These are phyloP conservation scores for Umimayanthus kanabou DNA, from an alignment of 92 coral and sea anemone species.

Conservation along the genomic window DNA sequence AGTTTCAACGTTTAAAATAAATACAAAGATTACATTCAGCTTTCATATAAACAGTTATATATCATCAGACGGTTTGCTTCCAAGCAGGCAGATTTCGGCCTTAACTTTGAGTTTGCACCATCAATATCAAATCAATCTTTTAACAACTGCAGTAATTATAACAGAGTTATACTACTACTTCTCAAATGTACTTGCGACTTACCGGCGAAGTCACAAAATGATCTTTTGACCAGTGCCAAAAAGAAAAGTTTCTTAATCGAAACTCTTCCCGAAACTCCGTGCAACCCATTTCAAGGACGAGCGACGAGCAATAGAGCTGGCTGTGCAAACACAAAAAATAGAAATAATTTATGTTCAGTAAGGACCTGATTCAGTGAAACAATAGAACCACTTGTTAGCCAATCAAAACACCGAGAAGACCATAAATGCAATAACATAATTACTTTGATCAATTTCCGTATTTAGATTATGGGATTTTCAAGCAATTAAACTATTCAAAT, in stretches of 20 bases:
- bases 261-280: background rate
- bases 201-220: background rate
- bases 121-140: too few relatives aligned
- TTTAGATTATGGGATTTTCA: too few relatives aligned
- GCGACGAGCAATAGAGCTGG: background rate
- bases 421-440: too few relatives aligned
- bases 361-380: background rate
- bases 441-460: too few relatives aligned
- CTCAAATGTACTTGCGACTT: background rate
- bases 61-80: too few relatives aligned
- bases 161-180: background rate
- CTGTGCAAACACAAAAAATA: background rate
- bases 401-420: background rate
- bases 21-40: too few relatives aligned
- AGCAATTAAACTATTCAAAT: too few relatives aligned
- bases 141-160: background rate
- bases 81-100: too few relatives aligned
- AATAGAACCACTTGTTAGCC: background rate
- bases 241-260: background rate
- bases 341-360: background rate
- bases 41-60: too few relatives aligned
- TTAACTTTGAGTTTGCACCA: background rate
- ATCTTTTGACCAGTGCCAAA: background rate
- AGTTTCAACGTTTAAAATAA: too few relatives aligned
- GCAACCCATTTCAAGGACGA: background rate